Evolutionary conservation across 1,140 invertebrate genomes (phyloP), one percentile per base, ranked within the genome.

Genomic region (Ceratina calcarata): DNA sequence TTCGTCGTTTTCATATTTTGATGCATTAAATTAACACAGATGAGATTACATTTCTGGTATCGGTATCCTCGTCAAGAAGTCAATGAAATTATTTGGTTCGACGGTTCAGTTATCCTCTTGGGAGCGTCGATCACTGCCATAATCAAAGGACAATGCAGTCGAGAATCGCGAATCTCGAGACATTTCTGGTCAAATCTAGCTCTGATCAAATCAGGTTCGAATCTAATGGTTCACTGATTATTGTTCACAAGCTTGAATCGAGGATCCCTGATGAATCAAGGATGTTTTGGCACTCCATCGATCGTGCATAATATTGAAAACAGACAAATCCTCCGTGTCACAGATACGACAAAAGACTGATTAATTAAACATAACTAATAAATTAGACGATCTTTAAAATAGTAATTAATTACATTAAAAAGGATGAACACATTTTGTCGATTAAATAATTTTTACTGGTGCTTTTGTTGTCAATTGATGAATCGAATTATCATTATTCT

Each of bases 181-280:
- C 73, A 49, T 75, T 75, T 64, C 73, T 27, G 20, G 58, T 75
- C 20, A 49, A 75, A 58, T 67, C 64, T 32, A 57, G 16, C 45
- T 49, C 62, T 24, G 67, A 75, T 75, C 73, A 57, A 58, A 67
- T 67, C 64, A 32, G 45, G 16, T 58, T 27, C 62, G 24, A 75
- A 75, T 75, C 73, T 67, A 58, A 67, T 67, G 53, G 73, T 24
- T 67, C 62, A 58, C 32, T 57, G 73, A 75, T 66, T 75, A 67
- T 75, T 67, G 64, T 67, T 55, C 32, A 45, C 12, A 32, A 67
- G 24, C 37, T n/a, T 22, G 62, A 37, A 66, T 66, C 73, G 32
- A 45, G 62, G 16, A 32, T 24, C 45, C 8, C 8, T 62, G 60
- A 65, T 65, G 51, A 57, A 53, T 16, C 73, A 64, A 67, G 20